Evolutionary conservation across 2,888 invertebrate genomes (phyloP), one percentile per base, ranked within the genome.

Genomic region (Hipparchia semele): DNA sequence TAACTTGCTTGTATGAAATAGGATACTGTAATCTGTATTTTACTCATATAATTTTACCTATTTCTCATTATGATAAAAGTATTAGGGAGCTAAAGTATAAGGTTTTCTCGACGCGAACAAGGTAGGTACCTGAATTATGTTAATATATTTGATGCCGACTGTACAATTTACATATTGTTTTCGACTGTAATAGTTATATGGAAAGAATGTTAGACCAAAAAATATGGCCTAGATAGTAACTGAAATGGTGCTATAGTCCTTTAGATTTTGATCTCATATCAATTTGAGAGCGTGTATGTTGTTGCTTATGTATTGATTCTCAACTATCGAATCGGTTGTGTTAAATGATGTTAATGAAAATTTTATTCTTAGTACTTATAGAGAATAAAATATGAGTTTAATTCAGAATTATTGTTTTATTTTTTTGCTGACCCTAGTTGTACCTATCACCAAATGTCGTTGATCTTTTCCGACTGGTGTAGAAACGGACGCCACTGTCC

Each of bases 241-340:
- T 88, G 90, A 89, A 89, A 87, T 91, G 94, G 94, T 94, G 94
- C 94, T 94, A 93, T 91, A 92, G 88, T 88, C 86, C 83, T 86
- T 80, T 90, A 92, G 90, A 89, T 86, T 85, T 87, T 91, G 92
- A 92, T 92, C 92, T 94, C 93, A 90, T 92, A 92, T 91, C 92
- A 89, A 70, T 70, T 70, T 70, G 70, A 70, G 70, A 70, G 84
- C 82, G 76, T 77, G 78, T 65, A 71, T 68, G 73, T 74, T 72
- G 73, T 76, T 76, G 73, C 74, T 82, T 81, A 84, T 84, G 81
- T 83, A 81, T 86, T 86, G 85, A 86, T 84, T 86, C 82, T 86
- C 84, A 84, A 85, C 83, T 86, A 89, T 80, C 81, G 84, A 84
- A 86, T 87, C 84, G 92, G 91, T 92, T 92, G 92, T 92, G 92